Base-by-base conservation (phyloP, 2,113 vertebrate genomes). In the Silurus glanis region DNA sequence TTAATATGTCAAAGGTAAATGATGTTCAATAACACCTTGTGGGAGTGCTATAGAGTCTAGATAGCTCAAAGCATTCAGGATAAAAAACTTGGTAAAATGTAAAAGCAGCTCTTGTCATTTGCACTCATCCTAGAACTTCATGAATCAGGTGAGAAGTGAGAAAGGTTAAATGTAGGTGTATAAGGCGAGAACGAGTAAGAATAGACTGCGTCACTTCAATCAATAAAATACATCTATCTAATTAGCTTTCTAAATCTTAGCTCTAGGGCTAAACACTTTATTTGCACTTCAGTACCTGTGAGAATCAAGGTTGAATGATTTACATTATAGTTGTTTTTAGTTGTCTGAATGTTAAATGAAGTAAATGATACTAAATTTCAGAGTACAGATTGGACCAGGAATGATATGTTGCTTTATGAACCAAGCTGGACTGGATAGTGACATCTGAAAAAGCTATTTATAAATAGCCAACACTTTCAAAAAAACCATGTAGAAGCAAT, bases 371-470 rank as follows among this genome's bases (percentile, higher is more conserved):
- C 37, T 67, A 85, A 66, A 84, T 62, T 80, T 59, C 56, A 56
- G 37, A 85, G 80, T 89, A 92, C 92, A 89, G 92, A 89, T 90
- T 89, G 89, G 53, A 72, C 62, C 25, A 86, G 89, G 92, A 88
- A 85, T 83, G 53, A 62, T 80, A 67, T 78, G 83, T 69, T 83
- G 79, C 84, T 74, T 86, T 28, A 58, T 21, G 21, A 80, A 49
- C 9, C 62, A 74, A 61, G 21, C 9, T 69, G 49, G 78, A 51
- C 51, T 75, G 64, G 51, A 84, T 21, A 17, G 8, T 66, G 69
- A 51, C 16, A 61, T 23, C 21, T 19, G 21, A 82, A 82, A 58
- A 80, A 28, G 51, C 2, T 25, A 79, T 56, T 79, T 79, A 79
- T 59, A 59, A 59, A 59, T 59, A 56, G 47, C 51, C 12, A 47